A percentile compares a stretch with the other conserved stretches of the same genome.
Conservation (phyloP, 2,113 vertebrate genomes). For the Silurus glanis region DNA sequence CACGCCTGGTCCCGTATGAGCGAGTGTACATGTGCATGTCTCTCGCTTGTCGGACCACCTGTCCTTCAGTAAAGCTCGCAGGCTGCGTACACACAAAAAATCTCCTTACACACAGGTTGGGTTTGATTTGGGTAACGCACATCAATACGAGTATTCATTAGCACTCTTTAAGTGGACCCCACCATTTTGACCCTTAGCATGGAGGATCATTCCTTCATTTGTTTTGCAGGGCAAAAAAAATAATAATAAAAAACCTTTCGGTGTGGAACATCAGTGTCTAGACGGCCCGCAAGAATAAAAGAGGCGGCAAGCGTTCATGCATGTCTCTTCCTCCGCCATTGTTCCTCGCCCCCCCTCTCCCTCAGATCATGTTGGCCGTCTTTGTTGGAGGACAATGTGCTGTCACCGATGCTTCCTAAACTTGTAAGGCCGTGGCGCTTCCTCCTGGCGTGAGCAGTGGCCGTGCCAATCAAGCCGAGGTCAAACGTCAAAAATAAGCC, state of each 20-base stretch:
- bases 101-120: background rate
- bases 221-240: constrained; percentile 48
- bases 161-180: background rate
- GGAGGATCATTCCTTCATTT: constrained; percentile 34
- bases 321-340: constrained; percentile 58
- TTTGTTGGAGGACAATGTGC: constrained; percentile 74
- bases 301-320: constrained; percentile 50
- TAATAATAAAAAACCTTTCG: constrained; percentile 29
- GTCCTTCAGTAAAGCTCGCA: constrained; percentile 2
- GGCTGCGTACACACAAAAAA: background rate
- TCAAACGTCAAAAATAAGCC: constrained; percentile 66
- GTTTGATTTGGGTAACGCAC: background rate
- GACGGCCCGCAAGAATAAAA: constrained; percentile 57
- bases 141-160: background rate
- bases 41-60: constrained; percentile 20
- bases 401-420: constrained; percentile 78
- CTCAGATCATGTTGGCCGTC: constrained; percentile 55
- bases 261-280: constrained; percentile 61
- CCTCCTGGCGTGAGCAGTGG: constrained; percentile 42
- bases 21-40: background rate
- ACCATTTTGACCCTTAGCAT: background rate
- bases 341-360: constrained; percentile 57
- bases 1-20: background rate
- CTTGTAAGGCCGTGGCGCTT: constrained; percentile 68
- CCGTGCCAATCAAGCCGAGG: constrained; percentile 59